phyloP scores from a whole-genome alignment of 2,113 vertebrate species.

The Phaetusa simplex region DNA sequence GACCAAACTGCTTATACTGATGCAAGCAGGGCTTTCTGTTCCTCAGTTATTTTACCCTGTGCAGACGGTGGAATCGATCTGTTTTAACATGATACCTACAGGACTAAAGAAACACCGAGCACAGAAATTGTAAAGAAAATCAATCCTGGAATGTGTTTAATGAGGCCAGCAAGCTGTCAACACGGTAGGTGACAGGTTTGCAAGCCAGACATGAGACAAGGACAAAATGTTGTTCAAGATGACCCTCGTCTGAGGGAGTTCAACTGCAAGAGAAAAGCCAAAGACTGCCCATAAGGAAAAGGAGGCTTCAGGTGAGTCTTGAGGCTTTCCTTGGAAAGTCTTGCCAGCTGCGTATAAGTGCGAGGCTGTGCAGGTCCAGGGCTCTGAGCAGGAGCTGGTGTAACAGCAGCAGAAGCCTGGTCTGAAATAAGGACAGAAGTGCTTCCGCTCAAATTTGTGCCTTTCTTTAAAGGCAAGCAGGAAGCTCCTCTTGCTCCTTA shows the following conservation, averaged over 20 bases:
- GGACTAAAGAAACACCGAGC: background rate
- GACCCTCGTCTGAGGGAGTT: background rate
- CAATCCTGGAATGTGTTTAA: background rate
- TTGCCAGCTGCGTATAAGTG: background rate
- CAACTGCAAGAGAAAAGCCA: background rate
- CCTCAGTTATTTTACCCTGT: background rate
- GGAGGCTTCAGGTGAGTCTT: background rate
- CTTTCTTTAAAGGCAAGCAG: background rate
- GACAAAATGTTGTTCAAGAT: background rate
- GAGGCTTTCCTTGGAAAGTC: background rate
- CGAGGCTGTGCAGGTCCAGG: background rate
- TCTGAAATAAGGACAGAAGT: background rate
- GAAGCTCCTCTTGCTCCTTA: background rate
- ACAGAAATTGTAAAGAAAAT: conserved; percentile 1
- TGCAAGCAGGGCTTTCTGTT: background rate
- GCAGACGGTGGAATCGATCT: background rate
- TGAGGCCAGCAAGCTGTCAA: background rate
- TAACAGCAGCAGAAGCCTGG: background rate
- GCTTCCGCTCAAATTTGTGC: background rate
- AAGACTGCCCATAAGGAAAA: background rate
- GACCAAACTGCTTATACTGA: background rate
- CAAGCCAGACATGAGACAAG: background rate
- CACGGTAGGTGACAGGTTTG: background rate
- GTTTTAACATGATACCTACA: background rate
- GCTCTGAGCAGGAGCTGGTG: background rate